Evolutionary conservation across 1,140 invertebrate genomes (phyloP).

Genomic region (Bombus vancouverensis): DNA sequence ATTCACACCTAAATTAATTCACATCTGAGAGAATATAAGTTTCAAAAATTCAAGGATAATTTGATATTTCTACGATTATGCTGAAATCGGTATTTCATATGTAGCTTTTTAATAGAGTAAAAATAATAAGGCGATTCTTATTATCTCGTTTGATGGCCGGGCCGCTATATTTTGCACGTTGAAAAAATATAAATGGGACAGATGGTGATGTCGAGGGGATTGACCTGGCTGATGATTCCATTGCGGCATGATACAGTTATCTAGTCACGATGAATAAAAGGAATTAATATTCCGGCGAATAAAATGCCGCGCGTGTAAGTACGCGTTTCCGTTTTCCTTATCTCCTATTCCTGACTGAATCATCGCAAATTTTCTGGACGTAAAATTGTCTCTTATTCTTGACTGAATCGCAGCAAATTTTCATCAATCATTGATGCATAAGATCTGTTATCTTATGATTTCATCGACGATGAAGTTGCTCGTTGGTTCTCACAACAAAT

Average conservation of each 20-base stretch:
- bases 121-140: not conserved
- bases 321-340: conserved; percentile 37
- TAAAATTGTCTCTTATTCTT: not conserved
- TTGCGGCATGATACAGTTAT: conserved; percentile 49
- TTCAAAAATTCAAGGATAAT: too few relatives aligned
- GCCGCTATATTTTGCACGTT: conserved; percentile 16
- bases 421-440: not conserved
- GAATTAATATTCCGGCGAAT: conserved; percentile 54
- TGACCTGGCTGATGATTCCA: conserved; percentile 33
- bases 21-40: too few relatives aligned
- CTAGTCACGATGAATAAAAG: conserved; percentile 27
- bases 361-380: not conserved
- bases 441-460: not conserved
- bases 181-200: conserved; percentile 24
- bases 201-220: conserved; percentile 39
- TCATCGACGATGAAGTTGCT: not conserved
- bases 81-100: too few relatives aligned
- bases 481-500: too few relatives aligned
- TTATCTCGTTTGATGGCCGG: not conserved
- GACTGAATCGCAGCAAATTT: not conserved
- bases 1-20: too few relatives aligned
- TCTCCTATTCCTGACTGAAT: not conserved
- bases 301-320: not conserved
- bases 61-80: too few relatives aligned
- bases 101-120: too few relatives aligned